Evolutionary conservation across 2,888 invertebrate species (phyloP).

Genomic region (Cephus nigrinus): DNA sequence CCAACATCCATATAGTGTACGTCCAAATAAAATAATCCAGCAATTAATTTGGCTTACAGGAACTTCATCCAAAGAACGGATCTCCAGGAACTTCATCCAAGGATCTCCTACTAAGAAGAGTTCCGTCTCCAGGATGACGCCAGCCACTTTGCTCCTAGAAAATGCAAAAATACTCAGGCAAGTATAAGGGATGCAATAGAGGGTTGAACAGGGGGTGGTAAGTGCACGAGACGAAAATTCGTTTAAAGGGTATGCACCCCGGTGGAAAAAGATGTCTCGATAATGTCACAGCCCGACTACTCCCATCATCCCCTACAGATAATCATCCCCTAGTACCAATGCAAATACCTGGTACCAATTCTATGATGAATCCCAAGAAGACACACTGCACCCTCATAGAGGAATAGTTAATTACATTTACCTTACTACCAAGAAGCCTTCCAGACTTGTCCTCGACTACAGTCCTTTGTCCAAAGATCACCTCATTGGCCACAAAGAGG

Average conservation of each 20-base stretch:
- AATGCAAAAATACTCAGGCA: neutral
- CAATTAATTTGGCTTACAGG: neutral
- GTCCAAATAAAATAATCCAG: neutral
- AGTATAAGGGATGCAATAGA: neutral
- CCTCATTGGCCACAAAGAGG: neutral
- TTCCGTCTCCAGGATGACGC: neutral
- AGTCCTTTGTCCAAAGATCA: neutral
- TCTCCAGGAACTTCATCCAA: too few relatives aligned
- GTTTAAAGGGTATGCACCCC: conserved; percentile 28
- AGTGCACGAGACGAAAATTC: conserved; percentile 41
- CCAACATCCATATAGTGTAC: neutral
- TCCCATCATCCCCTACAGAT: neutral
- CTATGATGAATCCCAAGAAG: neutral
- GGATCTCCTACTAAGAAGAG: neutral
- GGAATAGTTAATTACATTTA: neutral
- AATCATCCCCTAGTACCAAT: neutral
- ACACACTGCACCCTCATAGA: neutral
- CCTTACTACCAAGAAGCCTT: neutral
- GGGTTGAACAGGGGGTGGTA: conserved; percentile 13
- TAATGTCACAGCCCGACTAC: neutral
- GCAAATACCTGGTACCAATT: neutral
- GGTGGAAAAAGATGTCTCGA: neutral
- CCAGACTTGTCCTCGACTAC: neutral
- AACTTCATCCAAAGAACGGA: neutral
- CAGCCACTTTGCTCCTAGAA: neutral